Base-by-base conservation (phyloP, 1,140 invertebrate genomes). In the Anastrepha ludens region DNA sequence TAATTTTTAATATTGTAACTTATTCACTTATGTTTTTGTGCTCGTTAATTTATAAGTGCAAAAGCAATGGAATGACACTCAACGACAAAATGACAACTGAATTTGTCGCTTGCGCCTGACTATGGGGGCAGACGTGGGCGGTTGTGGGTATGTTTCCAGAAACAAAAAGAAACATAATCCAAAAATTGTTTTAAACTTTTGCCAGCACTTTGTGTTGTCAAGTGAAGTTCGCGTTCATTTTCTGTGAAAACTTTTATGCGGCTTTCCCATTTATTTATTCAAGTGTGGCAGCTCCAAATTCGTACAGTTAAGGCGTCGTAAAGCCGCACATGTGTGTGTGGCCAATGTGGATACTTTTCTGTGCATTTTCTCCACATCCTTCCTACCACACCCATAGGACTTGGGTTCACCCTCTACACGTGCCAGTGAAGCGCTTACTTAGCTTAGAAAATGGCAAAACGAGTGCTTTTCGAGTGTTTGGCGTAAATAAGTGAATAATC, bases 101-200 rank as follows among this genome's bases (percentile, higher is more conserved):
- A 74, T 74, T 44, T 74, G 67, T 7, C 41, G 67, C 41, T 74
- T 74, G 41, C 67, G 67, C 11, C 39, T 47, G 67, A 74, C 41
- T 74, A 55, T 39, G 13, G 39, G 55, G 6, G 39, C 41, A 39
- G 4, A 74, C 13, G 67, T 47, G 67, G 17, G 67, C 39, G 67
- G 4, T 44, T 15, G 67, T 47, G 67, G 15, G 67, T 44, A 13
- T 47, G 13, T 44, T 17, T 5, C 2, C 13, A 74, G 44, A 58
- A 29, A 20, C 20, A 8, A 15, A 2, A 81, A 58, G 9, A 85
- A 86, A 86, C 47, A 55, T 64, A 58, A 67, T 58, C 55, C 88
- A 88, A 87, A 86, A 65, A 85, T 88, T 81, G 87, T 88, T 89
- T 70, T 62, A 65, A 87, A 88, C 89, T 86, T 88, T 67, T 88